Evolutionary conservation across 2,113 vertebrate species (phyloP).

Genomic region (Strix uralensis): DNA sequence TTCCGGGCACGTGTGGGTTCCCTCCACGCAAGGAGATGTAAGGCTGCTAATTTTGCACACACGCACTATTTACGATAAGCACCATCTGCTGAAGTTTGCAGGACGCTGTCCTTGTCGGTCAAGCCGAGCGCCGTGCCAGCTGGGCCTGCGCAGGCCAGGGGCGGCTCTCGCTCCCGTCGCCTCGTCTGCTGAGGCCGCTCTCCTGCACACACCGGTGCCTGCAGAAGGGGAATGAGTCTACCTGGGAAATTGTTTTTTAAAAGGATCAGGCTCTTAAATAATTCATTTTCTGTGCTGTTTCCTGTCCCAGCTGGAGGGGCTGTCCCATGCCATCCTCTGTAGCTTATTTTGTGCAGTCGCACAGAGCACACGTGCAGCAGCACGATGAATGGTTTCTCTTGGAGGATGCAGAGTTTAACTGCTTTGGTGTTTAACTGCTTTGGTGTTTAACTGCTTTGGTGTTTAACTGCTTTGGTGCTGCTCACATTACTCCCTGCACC

Average conservation of each 20-base stretch:
- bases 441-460: no score
- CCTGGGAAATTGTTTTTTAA: not conserved
- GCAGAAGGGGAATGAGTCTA: not conserved
- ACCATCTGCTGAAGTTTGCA: not conserved
- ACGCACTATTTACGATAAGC: not conserved
- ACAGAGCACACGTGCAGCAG: rapidly evolving
- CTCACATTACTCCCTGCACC: rapidly evolving
- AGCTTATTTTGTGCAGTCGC: rapidly evolving
- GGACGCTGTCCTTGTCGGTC: not conserved
- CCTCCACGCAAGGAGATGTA: rapidly evolving
- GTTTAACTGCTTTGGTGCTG: not conserved
- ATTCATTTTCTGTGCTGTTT: not conserved
- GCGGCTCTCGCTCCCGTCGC: not conserved
- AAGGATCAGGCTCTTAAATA: not conserved
- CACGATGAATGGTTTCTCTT: rapidly evolving
- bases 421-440: not conserved
- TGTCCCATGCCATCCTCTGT: not conserved
- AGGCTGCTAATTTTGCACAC: not conserved
- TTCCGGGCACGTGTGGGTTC: not conserved
- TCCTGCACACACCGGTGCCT: rapidly evolving
- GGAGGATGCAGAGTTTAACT: not conserved
- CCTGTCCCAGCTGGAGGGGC: not conserved
- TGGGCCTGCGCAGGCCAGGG: not conserved
- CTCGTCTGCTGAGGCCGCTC: not conserved
- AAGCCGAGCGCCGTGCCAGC: not conserved